These are phyloP conservation scores for Diplodus sargus DNA, from an alignment of 2,797 vertebrate species.

Conservation along the genomic window DNA sequence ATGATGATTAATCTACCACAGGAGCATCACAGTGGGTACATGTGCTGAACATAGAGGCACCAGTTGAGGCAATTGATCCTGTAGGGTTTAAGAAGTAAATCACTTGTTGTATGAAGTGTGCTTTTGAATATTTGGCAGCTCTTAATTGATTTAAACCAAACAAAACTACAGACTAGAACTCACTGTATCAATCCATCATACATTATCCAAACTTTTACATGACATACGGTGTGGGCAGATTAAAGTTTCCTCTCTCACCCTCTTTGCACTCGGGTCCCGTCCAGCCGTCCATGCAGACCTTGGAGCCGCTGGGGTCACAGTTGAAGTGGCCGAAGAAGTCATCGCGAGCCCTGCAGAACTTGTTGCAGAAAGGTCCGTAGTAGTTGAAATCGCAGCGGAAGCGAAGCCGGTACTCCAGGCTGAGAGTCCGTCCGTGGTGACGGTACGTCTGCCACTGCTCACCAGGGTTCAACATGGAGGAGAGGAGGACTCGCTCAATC, in stretches of 20 bases:
- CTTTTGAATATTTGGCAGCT: too few relatives aligned
- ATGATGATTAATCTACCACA: too few relatives aligned
- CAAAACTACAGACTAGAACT: background rate
- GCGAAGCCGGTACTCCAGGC: constrained; percentile 84
- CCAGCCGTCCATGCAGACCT: constrained; percentile 88
- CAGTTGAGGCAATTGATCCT: too few relatives aligned
- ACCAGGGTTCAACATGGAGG: constrained; percentile 87
- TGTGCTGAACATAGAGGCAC: too few relatives aligned
- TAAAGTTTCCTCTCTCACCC: constrained; percentile 65
- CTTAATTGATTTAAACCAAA: background rate
- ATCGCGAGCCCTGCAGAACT: constrained; percentile 83
- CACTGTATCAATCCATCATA: background rate
- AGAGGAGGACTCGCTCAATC: constrained; percentile 84
- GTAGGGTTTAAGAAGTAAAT: too few relatives aligned
- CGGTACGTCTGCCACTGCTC: constrained; percentile 84
- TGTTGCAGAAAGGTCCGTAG: constrained; percentile 86
- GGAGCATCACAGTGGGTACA: too few relatives aligned
- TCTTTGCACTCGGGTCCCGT: constrained; percentile 82
- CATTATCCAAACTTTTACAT: background rate
- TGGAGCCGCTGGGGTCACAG: constrained; percentile 82
- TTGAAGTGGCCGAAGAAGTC: constrained; percentile 88
- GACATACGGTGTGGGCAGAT: background rate
- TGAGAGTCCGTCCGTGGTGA: constrained; percentile 79
- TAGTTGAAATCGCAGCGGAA: constrained; percentile 86
- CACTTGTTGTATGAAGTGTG: too few relatives aligned